phyloP scores from a whole-genome alignment of 2,888 invertebrate genomes.

The Galeopsomyia nigrocyanea region DNA sequence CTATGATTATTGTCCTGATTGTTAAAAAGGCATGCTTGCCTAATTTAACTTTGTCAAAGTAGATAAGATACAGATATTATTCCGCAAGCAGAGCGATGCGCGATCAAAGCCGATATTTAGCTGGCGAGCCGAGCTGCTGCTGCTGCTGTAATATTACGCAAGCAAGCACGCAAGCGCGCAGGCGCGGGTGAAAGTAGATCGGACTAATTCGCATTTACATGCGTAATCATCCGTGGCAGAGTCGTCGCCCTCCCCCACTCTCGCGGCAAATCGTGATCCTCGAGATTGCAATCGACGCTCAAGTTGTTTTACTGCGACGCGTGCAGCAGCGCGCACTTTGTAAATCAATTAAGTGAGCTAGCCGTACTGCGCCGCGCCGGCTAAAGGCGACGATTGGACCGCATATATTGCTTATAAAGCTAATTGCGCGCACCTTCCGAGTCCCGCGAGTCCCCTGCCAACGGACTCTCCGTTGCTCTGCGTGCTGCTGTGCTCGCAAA shows the following conservation, averaged over 20 bases:
- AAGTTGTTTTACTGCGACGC: conserved; percentile 38
- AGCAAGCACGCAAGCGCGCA: no score
- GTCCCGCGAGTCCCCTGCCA: no score
- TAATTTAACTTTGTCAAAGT: no score
- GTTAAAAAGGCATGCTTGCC: no score
- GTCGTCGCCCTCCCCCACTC: conserved; percentile 2
- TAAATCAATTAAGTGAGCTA: conserved; percentile 56
- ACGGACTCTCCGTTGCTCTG: no score
- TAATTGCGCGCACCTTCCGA: conserved; percentile 52
- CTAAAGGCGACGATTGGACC: conserved; percentile 34
- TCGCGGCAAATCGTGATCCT: conserved; percentile 49
- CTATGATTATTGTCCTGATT: no score
- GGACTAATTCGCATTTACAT: conserved; percentile 14
- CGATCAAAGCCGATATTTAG: neutral
- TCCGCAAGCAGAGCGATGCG: no score
- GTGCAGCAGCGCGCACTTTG: conserved; percentile 50
- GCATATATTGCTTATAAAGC: conserved; percentile 21
- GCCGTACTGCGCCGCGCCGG: no score
- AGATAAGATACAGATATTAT: no score
- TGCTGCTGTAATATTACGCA: no score
- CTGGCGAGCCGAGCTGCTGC: neutral
- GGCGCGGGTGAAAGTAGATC: conserved; percentile 46
- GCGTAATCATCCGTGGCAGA: conserved; percentile 19
- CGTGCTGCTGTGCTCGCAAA: no score
- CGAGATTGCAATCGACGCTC: conserved; percentile 55